Evolutionary conservation across 2,888 invertebrate genomes (phyloP), one percentile per base, ranked within the genome.

Genomic region (Drosophila borealis): DNA sequence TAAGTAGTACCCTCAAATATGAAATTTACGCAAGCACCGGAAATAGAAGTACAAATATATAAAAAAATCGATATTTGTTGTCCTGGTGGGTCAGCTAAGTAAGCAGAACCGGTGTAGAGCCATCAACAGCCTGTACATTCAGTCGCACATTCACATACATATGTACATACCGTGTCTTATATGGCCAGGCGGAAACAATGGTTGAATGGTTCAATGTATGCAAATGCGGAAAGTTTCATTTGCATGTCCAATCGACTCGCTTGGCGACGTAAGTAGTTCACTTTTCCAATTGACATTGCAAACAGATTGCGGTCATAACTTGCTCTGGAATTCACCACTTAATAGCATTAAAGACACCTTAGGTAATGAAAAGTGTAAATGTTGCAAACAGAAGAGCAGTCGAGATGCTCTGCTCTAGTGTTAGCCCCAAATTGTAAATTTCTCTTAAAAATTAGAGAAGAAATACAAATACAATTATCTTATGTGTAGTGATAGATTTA

Each of bases 241-340:
- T 86, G 87, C 87, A 86, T 83, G 70, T 62, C 67, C 72, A 71
- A 68, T 70, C 66, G 66, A 51, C 66, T 68, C 33, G 51, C 42
- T 59, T 49, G 49, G 57, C 62, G 61, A 56, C 55, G 39, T 76
- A 80, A 85, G 71, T 79, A 72, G 81, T 81, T 88, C 79, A 82
- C 81, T 84, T 81, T 80, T 64, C 67, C 80, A 78, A 88, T 85
- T 85, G 84, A 85, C 85, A 88, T 76, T 70, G 79, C 77, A 85
- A 84, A 82, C 88, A 79, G 82, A 80, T 88, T 82, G 82, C 49
- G 88, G 86, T 82, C 71, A 65, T 70, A 85, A 76, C 81, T 79
- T 57, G 57, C 54, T 45, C 53, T 39, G 46, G 39, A 62, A 64
- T 71, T 70, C 63, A 55, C 55, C 85, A 82, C 70, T 74, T 64